Evolutionary conservation across 2,797 vertebrate genomes (phyloP).

Genomic region (Astyanax mexicanus): DNA sequence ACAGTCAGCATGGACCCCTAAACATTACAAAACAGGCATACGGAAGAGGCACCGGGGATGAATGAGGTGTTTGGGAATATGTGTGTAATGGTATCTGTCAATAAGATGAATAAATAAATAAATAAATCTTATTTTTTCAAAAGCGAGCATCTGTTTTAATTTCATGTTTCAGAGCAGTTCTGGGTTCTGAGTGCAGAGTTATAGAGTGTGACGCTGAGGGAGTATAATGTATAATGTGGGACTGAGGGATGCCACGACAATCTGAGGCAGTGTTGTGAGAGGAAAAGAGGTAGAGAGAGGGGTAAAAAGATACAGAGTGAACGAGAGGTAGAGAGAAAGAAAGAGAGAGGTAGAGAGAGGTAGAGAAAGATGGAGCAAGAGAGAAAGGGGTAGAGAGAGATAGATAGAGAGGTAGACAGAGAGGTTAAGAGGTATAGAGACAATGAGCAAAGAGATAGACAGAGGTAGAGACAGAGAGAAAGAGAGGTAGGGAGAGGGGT

Average conservation of each 20-base stretch:
- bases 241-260: constrained; percentile 48
- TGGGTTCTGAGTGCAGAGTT: constrained; percentile 60
- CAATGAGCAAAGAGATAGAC: not conserved
- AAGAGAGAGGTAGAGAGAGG: not conserved
- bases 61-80: constrained; percentile 58
- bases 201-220: constrained; percentile 71
- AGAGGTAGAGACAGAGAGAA: not conserved
- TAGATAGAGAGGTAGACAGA: constrained; percentile 4
- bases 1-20: constrained; percentile 44
- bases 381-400: constrained; percentile 7
- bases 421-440: constrained; percentile 17
- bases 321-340: not conserved
- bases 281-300: too few relatives aligned
- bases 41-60: constrained; percentile 59
- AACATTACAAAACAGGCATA: constrained; percentile 60
- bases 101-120: too few relatives aligned
- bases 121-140: too few relatives aligned
- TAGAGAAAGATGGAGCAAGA: not conserved
- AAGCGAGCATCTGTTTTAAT: constrained; percentile 71
- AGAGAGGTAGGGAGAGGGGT: constrained; percentile 7
- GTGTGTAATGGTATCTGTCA: constrained; percentile 70
- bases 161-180: constrained; percentile 65
- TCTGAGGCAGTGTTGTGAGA: constrained; percentile 54
- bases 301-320: not conserved
- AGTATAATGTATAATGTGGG: constrained; percentile 71